Base-by-base conservation (phyloP, 2,888 invertebrate species). In the Sepioteuthis lessoniana region DNA sequence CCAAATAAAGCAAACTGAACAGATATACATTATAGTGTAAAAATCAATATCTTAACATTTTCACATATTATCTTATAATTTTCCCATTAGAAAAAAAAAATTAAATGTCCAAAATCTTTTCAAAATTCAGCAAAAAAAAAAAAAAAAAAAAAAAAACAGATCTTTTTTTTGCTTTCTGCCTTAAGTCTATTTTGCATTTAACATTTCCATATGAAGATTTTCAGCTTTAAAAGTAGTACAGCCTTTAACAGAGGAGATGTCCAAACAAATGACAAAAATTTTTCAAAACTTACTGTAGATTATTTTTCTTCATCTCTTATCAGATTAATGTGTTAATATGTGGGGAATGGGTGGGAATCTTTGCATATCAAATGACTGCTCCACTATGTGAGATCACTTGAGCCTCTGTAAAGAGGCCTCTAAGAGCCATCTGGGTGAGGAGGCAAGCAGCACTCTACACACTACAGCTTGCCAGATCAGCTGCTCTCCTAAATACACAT, bases 261-360 rank as follows among this genome's bases (percentile, higher is more conserved):
- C 76, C 76, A 35, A 76, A 76, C 35, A 76, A 76, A 76, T 76
- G 76, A 76, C 76, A 76, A n/a, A n/a, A n/a, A 16, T 35, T 35
- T 76, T 76, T n/a, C 35, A 35, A 42, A 35, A 16, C 76, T 76
- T 76, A 76, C 76, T 76, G 35, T 35, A 76, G 76, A 76, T 76
- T 76, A 76, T n/a, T 76, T 76, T 76, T 76, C 76, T 76, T 76
- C n/a, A 35, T 76, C 76, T 76, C 76, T 76, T n/a, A 76, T 76
- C 76, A 76, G 76, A 76, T 76, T 76, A 76, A 76, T 76, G 76
- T n/a, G 76, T 76, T n/a, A 76, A 76, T n/a, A 76, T 76, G n/a
- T 76, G 76, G n/a, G 76, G n/a, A 76, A 3, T n/a, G 76, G 76
- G 13, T 76, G 76, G n/a, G 76, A 76, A 76, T 76, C n/a, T 76